These are phyloP conservation scores for Bradypus variegatus DNA, from an alignment of 2,797 vertebrate species.

Conservation along the genomic window DNA sequence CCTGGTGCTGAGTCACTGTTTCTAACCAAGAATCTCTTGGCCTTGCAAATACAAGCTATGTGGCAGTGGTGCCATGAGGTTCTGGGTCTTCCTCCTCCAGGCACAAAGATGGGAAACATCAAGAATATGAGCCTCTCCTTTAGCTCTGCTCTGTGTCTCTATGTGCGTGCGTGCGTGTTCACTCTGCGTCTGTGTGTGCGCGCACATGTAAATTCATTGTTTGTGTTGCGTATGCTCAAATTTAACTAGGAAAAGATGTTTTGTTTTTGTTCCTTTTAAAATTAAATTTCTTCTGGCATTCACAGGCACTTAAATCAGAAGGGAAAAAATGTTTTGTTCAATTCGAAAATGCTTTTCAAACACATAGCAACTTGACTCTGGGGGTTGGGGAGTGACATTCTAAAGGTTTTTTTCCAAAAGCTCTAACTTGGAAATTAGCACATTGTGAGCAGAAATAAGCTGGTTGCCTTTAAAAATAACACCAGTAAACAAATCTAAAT, in stretches of 20 bases:
- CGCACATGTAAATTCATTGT: not conserved
- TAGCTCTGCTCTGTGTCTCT: not conserved
- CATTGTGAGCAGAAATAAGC: not conserved
- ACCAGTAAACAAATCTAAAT: not conserved
- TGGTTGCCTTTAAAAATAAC: not conserved
- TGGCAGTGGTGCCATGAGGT: not conserved
- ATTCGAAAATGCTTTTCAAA: constrained; percentile 44
- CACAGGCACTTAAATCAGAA: constrained; percentile 36
- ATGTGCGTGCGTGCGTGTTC: fast-evolving
- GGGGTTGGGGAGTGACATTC: not conserved
- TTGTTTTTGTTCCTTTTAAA: constrained; percentile 43
- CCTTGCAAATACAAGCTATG: not conserved
- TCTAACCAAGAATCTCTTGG: not conserved
- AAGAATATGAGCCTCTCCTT: not conserved
- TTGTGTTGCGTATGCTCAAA: constrained; percentile 19
- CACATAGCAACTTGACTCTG: not conserved
- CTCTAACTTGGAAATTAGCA: not conserved
- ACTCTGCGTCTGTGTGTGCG: not conserved
- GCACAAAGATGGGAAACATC: not conserved
- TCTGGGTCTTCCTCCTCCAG: not conserved
- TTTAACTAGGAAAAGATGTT: constrained; percentile 60
- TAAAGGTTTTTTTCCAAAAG: constrained; percentile 12
- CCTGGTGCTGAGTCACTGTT: not conserved
- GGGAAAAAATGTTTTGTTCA: constrained; percentile 32
- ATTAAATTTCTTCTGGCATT: constrained; percentile 53